Evolutionary conservation across 2,113 vertebrate genomes (phyloP), one percentile per base, ranked within the genome.

Genomic region (Lethenteron camtschaticum): DNA sequence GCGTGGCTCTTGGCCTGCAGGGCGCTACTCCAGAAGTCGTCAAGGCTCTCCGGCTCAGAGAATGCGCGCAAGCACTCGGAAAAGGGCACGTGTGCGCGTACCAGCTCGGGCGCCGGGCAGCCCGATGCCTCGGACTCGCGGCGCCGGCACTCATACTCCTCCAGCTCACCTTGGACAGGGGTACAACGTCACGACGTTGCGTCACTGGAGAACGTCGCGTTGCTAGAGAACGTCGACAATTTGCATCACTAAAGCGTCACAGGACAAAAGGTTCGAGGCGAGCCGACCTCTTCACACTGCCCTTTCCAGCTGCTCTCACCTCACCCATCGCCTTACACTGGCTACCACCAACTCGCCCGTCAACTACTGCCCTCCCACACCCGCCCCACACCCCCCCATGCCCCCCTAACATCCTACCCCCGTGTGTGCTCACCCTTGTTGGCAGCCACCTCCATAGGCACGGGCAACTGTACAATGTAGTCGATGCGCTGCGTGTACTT

Each of bases 21-120:
- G 55, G 94, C 92, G 2, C 91, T 90, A 80, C 94, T 99, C 92
- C 94, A 99, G 82, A 99, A 99, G 78, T 96, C 94, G 11, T 91
- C 85, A 71, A 99, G 84, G 71, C 92, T 83, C 78, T 99, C 94
- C 0, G 94, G 88, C 76, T 92, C 87, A 59, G 85, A 87, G 8
- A 91, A 89, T 71, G 90, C 88, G 11, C 89, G 87, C 78, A 99
- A 83, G 78, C 94, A 96, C 76, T 85, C 87, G 70, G 83, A 82
- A 78, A 99, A 99, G 74, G 94, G 92, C 80, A 99, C 89, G 71
- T 87, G 86, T 72, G 94, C 92, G 57, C 90, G 86, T 57, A 90
- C 87, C 68, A 85, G 80, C 3, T 82, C 81, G 2, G 86, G 84
- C 70, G 82, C 78, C 0, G 85, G n/a, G 18, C 79, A 79, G 75